These are phyloP conservation scores for Xiphias gladius DNA, from an alignment of 2,113 vertebrate species.

Conservation along the genomic window DNA sequence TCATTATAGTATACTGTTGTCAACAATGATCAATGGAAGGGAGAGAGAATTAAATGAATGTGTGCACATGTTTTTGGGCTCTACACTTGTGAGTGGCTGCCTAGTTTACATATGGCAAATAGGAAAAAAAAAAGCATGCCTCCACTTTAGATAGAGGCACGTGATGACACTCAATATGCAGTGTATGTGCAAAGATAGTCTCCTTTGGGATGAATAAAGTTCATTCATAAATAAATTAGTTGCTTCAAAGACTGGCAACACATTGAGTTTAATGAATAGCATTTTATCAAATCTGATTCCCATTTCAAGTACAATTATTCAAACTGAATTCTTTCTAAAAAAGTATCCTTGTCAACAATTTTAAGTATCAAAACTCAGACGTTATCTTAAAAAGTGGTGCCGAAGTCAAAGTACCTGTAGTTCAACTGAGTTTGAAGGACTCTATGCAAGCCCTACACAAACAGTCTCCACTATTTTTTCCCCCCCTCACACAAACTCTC, in stretches of 20 bases:
- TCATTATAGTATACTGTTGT: too few species aligned
- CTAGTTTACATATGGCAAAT: conserved; percentile 1
- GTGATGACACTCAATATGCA: not conserved
- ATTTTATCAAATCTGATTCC: not conserved
- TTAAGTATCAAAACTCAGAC: not conserved
- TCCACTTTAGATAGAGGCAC: not conserved
- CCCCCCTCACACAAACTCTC: not conserved
- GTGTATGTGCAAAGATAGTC: not conserved
- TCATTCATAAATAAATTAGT: not conserved
- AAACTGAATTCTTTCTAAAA: not conserved
- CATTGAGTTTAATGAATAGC: not conserved
- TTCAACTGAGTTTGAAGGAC: not conserved
- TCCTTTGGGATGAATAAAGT: not conserved
- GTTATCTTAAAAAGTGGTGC: not conserved
- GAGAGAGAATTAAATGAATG: not conserved
- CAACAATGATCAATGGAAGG: not conserved
- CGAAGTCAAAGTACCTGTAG: too few species aligned
- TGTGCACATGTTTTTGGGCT: not conserved
- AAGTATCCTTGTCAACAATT: not conserved
- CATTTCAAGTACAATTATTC: not conserved
- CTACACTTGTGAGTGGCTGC: not conserved
- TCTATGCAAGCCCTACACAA: not conserved
- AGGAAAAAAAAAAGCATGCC: conserved; percentile 33
- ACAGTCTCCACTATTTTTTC: not conserved
- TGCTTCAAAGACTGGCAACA: not conserved